Conservation (phyloP, 2,113 vertebrate species). For the Gracilinanus agilis region DNA sequence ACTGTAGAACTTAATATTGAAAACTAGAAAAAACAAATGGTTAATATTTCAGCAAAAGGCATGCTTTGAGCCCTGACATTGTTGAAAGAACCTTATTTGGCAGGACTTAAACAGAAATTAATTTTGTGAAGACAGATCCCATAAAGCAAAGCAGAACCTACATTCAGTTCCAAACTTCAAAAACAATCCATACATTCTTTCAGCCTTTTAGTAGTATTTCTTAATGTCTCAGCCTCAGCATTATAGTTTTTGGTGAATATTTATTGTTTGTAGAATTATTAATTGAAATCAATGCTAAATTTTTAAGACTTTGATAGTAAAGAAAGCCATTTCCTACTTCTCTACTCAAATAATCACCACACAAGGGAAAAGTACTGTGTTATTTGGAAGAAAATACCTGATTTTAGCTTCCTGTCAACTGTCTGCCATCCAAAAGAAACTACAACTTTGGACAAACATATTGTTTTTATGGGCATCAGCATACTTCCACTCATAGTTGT, state of each 20-base stretch:
- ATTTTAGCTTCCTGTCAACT: constrained; percentile 33
- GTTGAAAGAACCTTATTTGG: constrained; percentile 70
- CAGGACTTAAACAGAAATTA: constrained; percentile 72
- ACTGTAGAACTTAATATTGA: constrained; percentile 73
- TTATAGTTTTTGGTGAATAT: constrained; percentile 69
- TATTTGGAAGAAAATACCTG: constrained; percentile 41
- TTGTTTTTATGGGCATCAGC: constrained; percentile 3
- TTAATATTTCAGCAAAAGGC: constrained; percentile 62
- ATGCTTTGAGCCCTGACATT: constrained; percentile 60
- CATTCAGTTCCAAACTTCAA: constrained; percentile 73
- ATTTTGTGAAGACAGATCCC: constrained; percentile 70
- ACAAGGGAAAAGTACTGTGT: constrained; percentile 15
- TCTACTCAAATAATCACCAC: constrained; percentile 52
- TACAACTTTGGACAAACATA: constrained; percentile 13
- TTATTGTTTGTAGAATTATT: constrained; percentile 73
- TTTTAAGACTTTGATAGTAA: constrained; percentile 75
- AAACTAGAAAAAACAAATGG: constrained; percentile 76
- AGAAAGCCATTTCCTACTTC: constrained; percentile 77
- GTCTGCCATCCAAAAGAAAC: constrained; percentile 29
- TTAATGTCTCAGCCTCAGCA: constrained; percentile 60
- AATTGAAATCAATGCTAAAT: constrained; percentile 70
- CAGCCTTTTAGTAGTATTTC: constrained; percentile 66
- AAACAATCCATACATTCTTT: constrained; percentile 65
- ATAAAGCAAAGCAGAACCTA: constrained; percentile 74
- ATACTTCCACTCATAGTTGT: not conserved